Base-by-base conservation (phyloP, 2,888 invertebrate species). In the Tuberolachnus salignus region DNA sequence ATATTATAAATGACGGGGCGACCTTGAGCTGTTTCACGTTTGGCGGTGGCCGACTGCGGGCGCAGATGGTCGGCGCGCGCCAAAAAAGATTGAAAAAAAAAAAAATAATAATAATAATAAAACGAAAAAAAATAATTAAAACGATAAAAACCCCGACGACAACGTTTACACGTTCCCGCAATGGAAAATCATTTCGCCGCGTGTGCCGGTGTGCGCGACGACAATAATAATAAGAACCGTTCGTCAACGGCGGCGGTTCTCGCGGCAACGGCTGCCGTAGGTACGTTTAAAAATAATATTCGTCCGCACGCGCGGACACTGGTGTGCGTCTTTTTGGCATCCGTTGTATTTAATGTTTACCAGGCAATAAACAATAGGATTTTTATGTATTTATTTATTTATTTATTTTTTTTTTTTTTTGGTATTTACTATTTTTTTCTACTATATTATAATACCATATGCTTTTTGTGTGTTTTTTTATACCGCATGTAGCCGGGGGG, bases 41-140 rank as follows among this genome's bases (percentile, higher is more conserved):
- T n/a, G n/a, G n/a, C 16, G 34, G 73, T 57, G 34, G 69, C 53
- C 64, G 34, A 59, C 71, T n/a, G 23, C 51, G n/a, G 23, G n/a
- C 49, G 66, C 75, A 67, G 73, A 73, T 73, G 73, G 73, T 73
- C 73, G 23, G 23, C 46, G 49, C n/a, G 14, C 67, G 78, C 78
- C 78, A 69, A 67, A 67, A 66, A 53, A n/a, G 49, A 10, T 51
- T 34, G 11, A 14, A 6, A 26, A 21, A 55, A 14, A 23, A 57
- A 57, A 3, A 59, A 46, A 14, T 23, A 46, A 10, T 21, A 46
- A 46, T 23, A 46, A 64, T 46, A 44, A 61, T 26, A 26, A 26
- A 26, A 61, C 10, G 16, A 61, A 61, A 61, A 61, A 64, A 8
- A 53, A 51, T 16, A 51, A 51, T 51, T 10, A 16, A 13, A 34